A percentile compares a stretch with the other conserved stretches of the same genome.
phyloP scores from a whole-genome alignment of 1,140 invertebrate genomes.

The Neuroterus valhalla region DNA sequence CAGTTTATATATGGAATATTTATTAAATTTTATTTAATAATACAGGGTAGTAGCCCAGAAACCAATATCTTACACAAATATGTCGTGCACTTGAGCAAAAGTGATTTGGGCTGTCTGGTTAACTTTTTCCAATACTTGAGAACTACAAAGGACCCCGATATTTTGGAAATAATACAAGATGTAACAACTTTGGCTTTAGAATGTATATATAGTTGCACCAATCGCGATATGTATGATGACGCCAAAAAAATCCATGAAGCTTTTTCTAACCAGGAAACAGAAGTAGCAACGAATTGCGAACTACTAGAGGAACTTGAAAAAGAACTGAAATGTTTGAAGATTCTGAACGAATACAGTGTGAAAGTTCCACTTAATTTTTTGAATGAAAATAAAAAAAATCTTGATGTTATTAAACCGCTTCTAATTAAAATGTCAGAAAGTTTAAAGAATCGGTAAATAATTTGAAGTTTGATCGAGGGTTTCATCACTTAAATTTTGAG shows the following conservation, averaged over 20 bases:
- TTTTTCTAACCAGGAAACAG: slow-evolving; percentile 55
- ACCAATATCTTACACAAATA: slow-evolving; percentile 62
- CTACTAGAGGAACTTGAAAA: slow-evolving; percentile 70
- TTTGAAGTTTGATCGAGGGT: too few relatives aligned
- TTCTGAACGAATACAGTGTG: slow-evolving; percentile 73
- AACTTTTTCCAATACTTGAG: slow-evolving; percentile 65
- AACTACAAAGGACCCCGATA: slow-evolving; percentile 55
- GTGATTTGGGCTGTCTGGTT: slow-evolving; percentile 58
- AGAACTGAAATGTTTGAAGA: slow-evolving; percentile 71
- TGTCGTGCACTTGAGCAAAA: slow-evolving; percentile 63
- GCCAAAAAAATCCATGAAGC: slow-evolving; percentile 69
- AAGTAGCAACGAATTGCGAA: slow-evolving; percentile 47
- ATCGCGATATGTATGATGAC: slow-evolving; percentile 73
- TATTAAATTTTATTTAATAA: too few relatives aligned
- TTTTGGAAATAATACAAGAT: slow-evolving; percentile 63
- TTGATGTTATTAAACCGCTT: slow-evolving; percentile 72
- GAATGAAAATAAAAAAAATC: slow-evolving; percentile 71
- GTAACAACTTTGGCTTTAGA: slow-evolving; percentile 60
- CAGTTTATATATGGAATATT: too few relatives aligned
- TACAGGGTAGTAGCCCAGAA: slow-evolving; percentile 52
- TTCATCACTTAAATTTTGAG: too few relatives aligned
- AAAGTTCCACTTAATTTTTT: slow-evolving; percentile 71
- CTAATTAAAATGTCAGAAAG: slow-evolving; percentile 75
- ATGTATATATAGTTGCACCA: slow-evolving; percentile 73
- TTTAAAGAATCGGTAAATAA: slow-evolving; percentile 74